These are phyloP conservation scores for Stichopus chloronotus DNA, from an alignment of 35 echinoderm and acorn worm genomes.

Conservation along the genomic window DNA sequence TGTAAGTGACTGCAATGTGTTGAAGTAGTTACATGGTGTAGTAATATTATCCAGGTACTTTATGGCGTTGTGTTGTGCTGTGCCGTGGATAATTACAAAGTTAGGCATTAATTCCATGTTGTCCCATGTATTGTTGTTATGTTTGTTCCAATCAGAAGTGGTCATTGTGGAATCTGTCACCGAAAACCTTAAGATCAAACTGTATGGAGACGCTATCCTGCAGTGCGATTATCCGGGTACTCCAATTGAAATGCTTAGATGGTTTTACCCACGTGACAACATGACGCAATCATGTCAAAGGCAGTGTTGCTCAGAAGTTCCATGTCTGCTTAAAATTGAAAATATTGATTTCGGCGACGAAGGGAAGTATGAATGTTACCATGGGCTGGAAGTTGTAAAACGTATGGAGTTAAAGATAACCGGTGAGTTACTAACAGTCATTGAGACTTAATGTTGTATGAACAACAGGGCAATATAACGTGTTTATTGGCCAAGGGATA, in stretches of 20 bases:
- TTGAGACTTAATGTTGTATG: background rate
- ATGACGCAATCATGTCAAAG: background rate
- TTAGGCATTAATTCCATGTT: too few relatives aligned
- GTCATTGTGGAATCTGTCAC: too few relatives aligned
- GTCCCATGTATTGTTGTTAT: too few relatives aligned
- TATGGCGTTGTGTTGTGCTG: too few relatives aligned
- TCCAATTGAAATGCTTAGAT: background rate
- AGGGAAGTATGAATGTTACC: constrained; percentile 5
- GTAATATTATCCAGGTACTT: too few relatives aligned
- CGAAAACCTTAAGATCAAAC: too few relatives aligned
- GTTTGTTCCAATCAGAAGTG: too few relatives aligned
- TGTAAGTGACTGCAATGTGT: too few relatives aligned
- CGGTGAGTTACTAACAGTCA: background rate
- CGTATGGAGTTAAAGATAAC: background rate
- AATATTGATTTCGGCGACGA: background rate
- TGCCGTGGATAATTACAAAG: too few relatives aligned
- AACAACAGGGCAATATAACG: background rate
- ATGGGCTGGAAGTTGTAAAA: constrained; percentile 15
- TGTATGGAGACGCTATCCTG: background rate
- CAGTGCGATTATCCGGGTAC: background rate
- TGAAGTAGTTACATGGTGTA: too few relatives aligned
- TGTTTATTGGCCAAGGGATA: too few relatives aligned
- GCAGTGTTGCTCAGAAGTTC: background rate
- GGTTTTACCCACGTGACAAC: background rate
- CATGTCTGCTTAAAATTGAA: background rate